Evolutionary conservation across 1,140 invertebrate species (phyloP), one percentile per base, ranked within the genome.

Genomic region (Drosophila bipectinata): DNA sequence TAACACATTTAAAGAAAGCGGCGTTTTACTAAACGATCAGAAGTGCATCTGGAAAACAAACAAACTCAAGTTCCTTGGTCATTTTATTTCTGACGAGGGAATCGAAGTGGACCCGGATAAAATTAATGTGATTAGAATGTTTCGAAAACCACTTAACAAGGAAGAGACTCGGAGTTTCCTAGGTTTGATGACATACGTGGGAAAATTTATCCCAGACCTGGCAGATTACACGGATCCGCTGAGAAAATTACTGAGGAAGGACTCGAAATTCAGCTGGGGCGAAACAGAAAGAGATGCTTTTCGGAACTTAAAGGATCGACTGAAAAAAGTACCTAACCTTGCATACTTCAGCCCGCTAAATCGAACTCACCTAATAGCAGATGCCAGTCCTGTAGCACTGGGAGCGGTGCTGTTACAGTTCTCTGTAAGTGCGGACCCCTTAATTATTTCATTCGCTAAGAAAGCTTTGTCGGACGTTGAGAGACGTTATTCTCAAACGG

Each of bases 161-260:
- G 63, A 73, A 8, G 66, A 71, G 3, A 56, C 26, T 30, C 41
- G 60, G 18, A 71, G 58, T 24, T 77, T 72, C 18, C 44, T 72
- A 8, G 62, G 69, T 7, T 44, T 73, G 1, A 48, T 77, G 24
- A 73, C 69, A 0, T 73, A 72, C 24, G 49, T 67, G 0, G 53
- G 68, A 0, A 77, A 72, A 66, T 72, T 62, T 24, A 72, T 72
- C 34, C 55, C 59, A 0, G 74, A 77, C 28, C 28, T 72, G 12
- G 58, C 56, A 26, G 26, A 72, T 1, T n/a, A 6, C 1, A 67
- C 58, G 0, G 74, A 73, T 45, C 58, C 62, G 15, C 34, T 75
- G 12, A 26, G 63, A 7, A 5, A 41, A 56, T 21, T 60, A 3
- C 8, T 56, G 0, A 76, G 39, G 15, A 64, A 9, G 2, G 48